phyloP scores from a whole-genome alignment of 2,113 vertebrate genomes.

The Baryphthengus martii region DNA sequence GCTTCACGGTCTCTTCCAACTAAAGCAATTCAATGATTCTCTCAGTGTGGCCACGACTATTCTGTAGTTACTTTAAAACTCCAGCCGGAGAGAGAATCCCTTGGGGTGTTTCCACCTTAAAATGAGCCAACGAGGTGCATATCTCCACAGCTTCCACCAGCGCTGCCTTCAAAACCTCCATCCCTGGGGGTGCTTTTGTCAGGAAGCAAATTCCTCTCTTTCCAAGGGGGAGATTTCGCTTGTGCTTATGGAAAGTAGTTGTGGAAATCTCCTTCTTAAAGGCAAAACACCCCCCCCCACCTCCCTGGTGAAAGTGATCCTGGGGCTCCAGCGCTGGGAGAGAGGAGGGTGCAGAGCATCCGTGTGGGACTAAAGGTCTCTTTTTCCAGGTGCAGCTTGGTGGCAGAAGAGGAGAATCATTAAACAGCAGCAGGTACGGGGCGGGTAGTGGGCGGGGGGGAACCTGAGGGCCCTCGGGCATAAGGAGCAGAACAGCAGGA shows the following conservation, averaged over 20 bases:
- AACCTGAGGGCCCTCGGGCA: background rate
- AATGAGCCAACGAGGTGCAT: background rate
- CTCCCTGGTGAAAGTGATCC: background rate
- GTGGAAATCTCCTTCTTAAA: background rate
- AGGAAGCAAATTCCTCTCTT: background rate
- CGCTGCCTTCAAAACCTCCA: background rate
- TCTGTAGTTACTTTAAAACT: background rate
- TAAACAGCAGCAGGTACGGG: background rate
- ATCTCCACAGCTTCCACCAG: background rate
- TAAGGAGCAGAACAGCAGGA: background rate
- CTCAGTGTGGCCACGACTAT: too few relatives aligned
- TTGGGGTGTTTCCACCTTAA: background rate
- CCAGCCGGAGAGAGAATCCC: background rate
- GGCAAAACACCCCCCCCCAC: too few relatives aligned
- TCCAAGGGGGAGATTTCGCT: background rate
- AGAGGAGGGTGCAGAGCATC: background rate
- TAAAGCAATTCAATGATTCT: background rate
- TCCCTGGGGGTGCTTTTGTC: background rate
- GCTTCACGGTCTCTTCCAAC: background rate
- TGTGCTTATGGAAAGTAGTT: background rate
- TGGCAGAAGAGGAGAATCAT: background rate
- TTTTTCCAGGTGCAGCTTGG: background rate
- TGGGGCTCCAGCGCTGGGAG: background rate
- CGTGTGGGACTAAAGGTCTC: background rate
- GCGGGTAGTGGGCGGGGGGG: too few relatives aligned